Base-by-base conservation (phyloP, 2,797 vertebrate genomes). In the Poecilia gillii region DNA sequence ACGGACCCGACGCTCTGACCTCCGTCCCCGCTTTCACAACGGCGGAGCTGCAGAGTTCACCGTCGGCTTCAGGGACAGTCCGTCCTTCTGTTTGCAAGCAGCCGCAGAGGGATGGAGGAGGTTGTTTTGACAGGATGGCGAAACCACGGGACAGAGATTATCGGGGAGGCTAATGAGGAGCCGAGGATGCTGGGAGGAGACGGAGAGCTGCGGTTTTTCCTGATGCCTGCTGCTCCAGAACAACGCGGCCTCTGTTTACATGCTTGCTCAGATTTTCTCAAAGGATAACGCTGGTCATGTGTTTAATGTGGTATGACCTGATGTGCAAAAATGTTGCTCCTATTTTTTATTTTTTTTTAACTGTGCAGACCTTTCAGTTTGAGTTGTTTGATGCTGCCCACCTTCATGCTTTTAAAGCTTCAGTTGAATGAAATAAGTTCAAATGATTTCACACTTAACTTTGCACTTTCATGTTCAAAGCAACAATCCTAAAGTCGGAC, bases 71-170 rank as follows among this genome's bases (percentile, higher is more conserved):
- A 13, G 70, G 43, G 53, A 62, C 47, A 74, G 66, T 59, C 25
- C 53, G 53, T 81, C 28, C 47, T 47, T 8, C 20, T 80, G 14
- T 89, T 73, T 84, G 75, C 68, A 25, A 79, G 77, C 81, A 41
- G 57, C 49, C 77, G 75, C 4, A 2, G 68, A 57, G 77, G 76
- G 45, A 31, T 8, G 39, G 49, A 36, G 49, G 66, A 47, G 73
- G 76, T 79, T 93, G 91, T 95, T 90, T 89, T 86, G 91, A 92
- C 90, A 92, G 88, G 90, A 75, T 4, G 31, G 49, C 3, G 55
- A 82, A 87, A 89, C 93, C 92, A 93, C 73, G 83, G 76, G 92
- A 85, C 73, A 84, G 76, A 86, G 89, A 86, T 93, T 83, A 88
- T 77, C n/a, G 1, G 23, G 74, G 80, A 78, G 83, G 78, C 85